Conservation (phyloP, 2,797 vertebrate species). For the Pseudopleuronectes americanus region DNA sequence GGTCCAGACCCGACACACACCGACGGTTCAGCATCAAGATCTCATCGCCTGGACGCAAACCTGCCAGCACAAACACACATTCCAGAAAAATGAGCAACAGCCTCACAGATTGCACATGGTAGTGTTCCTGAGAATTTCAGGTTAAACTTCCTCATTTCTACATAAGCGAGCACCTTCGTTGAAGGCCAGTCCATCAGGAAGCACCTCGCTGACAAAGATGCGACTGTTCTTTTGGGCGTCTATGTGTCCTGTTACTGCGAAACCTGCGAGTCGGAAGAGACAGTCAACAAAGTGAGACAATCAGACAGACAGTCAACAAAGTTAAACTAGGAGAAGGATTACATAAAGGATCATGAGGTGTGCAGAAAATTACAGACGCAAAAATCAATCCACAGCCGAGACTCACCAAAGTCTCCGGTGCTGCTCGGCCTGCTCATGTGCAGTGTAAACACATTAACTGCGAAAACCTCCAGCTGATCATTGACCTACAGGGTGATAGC, state of each 20-base stretch:
- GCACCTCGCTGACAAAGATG: conserved; percentile 92
- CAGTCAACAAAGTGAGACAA: too few relatives aligned
- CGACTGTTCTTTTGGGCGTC: conserved; percentile 84
- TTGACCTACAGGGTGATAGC: conserved; percentile 79
- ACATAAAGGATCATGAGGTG: neutral
- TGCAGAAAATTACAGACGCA: neutral
- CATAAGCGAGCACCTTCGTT: conserved; percentile 83
- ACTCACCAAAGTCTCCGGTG: conserved; percentile 80
- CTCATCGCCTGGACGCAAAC: conserved; percentile 89
- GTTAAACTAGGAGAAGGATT: neutral
- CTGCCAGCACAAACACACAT: conserved; percentile 67
- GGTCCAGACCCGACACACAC: conserved; percentile 85
- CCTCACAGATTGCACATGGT: fast-evolving
- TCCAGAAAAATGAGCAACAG: neutral
- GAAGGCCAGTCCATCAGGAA: conserved; percentile 87
- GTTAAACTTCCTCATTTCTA: neutral
- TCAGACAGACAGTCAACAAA: neutral
- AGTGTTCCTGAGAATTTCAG: neutral
- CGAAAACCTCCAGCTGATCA: conserved; percentile 89
- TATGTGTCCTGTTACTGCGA: conserved; percentile 91
- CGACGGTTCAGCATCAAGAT: conserved; percentile 89
- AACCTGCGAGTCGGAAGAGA: conserved; percentile 80
- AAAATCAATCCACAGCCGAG: neutral
- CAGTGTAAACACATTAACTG: conserved; percentile 71
- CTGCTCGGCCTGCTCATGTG: conserved; percentile 70